Evolutionary conservation across 2,113 vertebrate genomes (phyloP).

Genomic region (Protobothrops mucrosquamatus): DNA sequence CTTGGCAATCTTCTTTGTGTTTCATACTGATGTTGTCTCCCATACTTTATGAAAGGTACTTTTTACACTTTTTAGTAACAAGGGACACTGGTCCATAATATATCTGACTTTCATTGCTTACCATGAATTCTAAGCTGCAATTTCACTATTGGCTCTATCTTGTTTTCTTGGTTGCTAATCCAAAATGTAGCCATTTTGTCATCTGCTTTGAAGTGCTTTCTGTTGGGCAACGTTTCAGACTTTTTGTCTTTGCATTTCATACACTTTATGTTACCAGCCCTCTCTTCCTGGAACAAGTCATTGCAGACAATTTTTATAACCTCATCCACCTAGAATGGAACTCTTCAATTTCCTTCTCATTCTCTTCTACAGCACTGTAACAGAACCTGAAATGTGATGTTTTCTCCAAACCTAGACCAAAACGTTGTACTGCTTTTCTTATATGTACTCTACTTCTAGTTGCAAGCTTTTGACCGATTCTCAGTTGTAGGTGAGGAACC

Average conservation of each 20-base stretch:
- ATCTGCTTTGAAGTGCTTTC: background rate
- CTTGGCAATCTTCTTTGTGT: background rate
- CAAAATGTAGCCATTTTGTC: background rate
- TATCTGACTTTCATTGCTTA: background rate
- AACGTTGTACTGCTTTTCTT: background rate
- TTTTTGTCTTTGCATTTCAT: background rate
- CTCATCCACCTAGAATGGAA: background rate
- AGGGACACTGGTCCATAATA: background rate
- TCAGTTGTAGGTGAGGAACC: background rate
- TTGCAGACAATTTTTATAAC: background rate
- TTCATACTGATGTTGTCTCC: background rate
- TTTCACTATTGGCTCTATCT: background rate
- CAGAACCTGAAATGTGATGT: background rate
- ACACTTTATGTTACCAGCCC: background rate
- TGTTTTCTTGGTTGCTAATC: background rate
- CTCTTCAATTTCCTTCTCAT: background rate
- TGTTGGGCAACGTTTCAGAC: background rate
- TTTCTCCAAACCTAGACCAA: background rate
- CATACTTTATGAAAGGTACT: background rate
- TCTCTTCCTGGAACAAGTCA: background rate
- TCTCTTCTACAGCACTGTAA: background rate
- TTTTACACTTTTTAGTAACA: background rate
- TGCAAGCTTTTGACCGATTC: background rate
- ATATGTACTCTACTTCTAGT: background rate
- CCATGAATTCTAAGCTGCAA: background rate